Evolutionary conservation across 2,797 vertebrate genomes (phyloP), one percentile per base, ranked within the genome.

Genomic region (Hirundo rustica): DNA sequence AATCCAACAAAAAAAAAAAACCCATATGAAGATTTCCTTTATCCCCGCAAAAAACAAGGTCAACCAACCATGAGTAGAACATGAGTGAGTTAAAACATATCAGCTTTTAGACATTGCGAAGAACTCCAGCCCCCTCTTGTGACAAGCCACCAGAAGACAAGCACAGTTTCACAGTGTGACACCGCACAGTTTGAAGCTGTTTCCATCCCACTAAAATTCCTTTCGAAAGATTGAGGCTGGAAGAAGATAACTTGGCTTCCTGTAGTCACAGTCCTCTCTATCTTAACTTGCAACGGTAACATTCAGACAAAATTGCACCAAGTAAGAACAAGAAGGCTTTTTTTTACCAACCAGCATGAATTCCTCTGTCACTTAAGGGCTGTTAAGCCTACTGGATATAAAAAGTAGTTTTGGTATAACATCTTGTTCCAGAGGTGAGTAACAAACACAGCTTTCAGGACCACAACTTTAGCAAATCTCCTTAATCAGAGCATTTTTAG

Each of bases 61-160:
- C 10, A 50, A 34, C 13, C 8, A 17, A 61, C 4, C 20, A 71
- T n/a, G n/a, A 25, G 7, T 9, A 25, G 30, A 76, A 32, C 22
- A 54, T 2, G 7, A 16, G 11, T 5, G 27, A 48, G 15, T 34
- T 66, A 34, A 29, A 40, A 26, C 0, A 1, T 9, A 60, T 23
- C 18, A 53, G 11, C 8, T 75, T 72, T 53, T 34, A 70, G 5
- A n/a, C 68, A n/a, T 61, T 74, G 60, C 40, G 55, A 93, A 96
- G 96, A 84, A 23, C 97, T 96, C 89, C 92, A 87, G 27, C 97
- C 26, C 97, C 97, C 97, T 98, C 98, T 98, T 92, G 96, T 97
- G 98, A 89, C 84, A 65, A 76, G 54, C 3, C 5, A 62, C 34
- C 65, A 92, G 92, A 96, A 95, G 61, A 32, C 91, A 87, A 92